These are phyloP conservation scores for Salpingus planirostris DNA, from an alignment of 2,888 invertebrate genomes.

Conservation along the genomic window DNA sequence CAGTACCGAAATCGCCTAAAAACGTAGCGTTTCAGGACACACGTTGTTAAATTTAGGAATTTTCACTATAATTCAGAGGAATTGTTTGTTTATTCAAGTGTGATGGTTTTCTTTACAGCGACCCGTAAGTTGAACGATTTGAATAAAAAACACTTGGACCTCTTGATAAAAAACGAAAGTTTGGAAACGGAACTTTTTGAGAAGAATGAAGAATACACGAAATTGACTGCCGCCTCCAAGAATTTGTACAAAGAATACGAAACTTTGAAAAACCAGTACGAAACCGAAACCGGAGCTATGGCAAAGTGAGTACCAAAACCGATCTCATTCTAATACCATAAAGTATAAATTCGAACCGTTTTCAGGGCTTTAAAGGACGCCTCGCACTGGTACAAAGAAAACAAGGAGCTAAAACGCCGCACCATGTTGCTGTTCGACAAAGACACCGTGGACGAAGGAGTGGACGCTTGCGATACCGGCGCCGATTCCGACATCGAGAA, in stretches of 20 bases:
- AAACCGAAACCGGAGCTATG: constrained; percentile 65
- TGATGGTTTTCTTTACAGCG: too few species aligned
- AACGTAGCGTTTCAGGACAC: too few species aligned
- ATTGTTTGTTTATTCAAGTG: too few species aligned
- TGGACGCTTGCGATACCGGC: constrained; percentile 41
- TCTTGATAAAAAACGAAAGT: constrained; percentile 50
- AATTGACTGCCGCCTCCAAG: constrained; percentile 57
- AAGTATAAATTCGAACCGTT: constrained; percentile 9
- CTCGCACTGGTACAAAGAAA: constrained; percentile 68
- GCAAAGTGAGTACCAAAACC: constrained; percentile 50
- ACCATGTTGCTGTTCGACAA: constrained; percentile 57
- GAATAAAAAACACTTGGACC: constrained; percentile 51
- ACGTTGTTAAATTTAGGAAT: constrained; percentile 7
- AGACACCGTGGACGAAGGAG: constrained; percentile 47
- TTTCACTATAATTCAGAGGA: too few species aligned
- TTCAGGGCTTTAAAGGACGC: constrained; percentile 59
- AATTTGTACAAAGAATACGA: constrained; percentile 66
- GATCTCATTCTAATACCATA: constrained; percentile 5
- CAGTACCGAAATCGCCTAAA: background rate
- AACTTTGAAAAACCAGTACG: constrained; percentile 63
- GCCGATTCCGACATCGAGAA: constrained; percentile 59
- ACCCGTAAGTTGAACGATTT: constrained; percentile 54
- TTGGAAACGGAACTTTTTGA: constrained; percentile 53
- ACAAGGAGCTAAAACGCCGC: constrained; percentile 59
- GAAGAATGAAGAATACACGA: constrained; percentile 53